Evolutionary conservation across 1,140 invertebrate species (phyloP).

Genomic region (Drosophila erecta): DNA sequence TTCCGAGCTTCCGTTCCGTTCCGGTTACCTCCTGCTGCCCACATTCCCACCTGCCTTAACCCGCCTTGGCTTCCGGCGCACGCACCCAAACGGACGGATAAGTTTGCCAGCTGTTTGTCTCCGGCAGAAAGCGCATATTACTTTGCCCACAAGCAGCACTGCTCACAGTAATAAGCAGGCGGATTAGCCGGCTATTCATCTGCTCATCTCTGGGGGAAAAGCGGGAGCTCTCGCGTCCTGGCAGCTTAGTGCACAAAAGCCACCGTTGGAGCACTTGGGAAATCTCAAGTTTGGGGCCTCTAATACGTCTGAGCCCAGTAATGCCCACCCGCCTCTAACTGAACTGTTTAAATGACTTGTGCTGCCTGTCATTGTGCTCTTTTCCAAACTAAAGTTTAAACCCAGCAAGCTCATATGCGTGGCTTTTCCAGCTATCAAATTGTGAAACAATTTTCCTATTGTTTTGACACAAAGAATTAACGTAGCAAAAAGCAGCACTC

Average conservation of each 20-base stretch:
- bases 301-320: background rate
- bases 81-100: conserved; percentile 36
- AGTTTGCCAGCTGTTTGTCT: conserved; percentile 52
- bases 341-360: background rate
- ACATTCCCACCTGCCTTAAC: conserved; percentile 32
- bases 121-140: conserved; percentile 59
- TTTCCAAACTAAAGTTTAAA: too few relatives aligned
- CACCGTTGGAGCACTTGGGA: background rate
- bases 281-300: background rate
- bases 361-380: too few relatives aligned
- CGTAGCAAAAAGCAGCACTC: too few relatives aligned
- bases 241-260: conserved; percentile 13
- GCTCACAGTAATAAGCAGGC: conserved; percentile 54
- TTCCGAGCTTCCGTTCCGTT: conserved; percentile 59
- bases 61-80: conserved; percentile 75
- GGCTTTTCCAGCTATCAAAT: too few relatives aligned
- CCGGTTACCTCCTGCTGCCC: conserved; percentile 12
- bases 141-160: conserved; percentile 55
- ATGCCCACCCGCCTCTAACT: background rate
- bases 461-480: background rate
- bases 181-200: conserved; percentile 59
- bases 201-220: conserved; percentile 33
- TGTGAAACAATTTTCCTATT: background rate
- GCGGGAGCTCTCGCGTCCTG: conserved; percentile 23
- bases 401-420: too few relatives aligned